Evolutionary conservation across 1,140 invertebrate species (phyloP), one percentile per base, ranked within the genome.

Genomic region (Melitaea cinxia): DNA sequence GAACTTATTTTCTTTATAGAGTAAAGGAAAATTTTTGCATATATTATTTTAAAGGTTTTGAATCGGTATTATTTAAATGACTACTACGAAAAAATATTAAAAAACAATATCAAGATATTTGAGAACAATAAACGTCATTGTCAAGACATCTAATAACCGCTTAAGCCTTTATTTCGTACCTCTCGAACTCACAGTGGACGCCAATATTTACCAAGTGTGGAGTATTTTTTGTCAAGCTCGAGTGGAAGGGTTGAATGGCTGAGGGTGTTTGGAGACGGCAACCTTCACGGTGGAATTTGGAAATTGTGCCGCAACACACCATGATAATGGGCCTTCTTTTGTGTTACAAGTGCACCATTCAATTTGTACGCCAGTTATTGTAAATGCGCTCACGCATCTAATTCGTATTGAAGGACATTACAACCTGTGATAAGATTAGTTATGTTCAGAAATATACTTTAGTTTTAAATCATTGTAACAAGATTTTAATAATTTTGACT

Each of bases 171-270:
- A 30, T 65, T 37, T 73, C 70, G 30, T 0, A 65, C 75, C 75
- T 76, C 15, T 45, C 61, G 10, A 21, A 21, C 53, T 65, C 53
- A 81, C 73, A 74, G 77, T 85, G 80, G 73, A 82, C 78, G 77
- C 72, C 77, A 89, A 89, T 88, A 89, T 88, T 89, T 79, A 87
- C 87, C 61, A 65, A 85, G 78, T 72, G 78, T 81, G 77, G 78
- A 86, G 84, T 89, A 89, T 88, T 88, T 89, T 89, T 89, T 88
- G 87, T 89, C 82, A 85, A 78, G 85, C 83, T 78, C 78, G 73
- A 84, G 80, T 83, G 77, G 81, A 87, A 88, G 87, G 87, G 87
- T 88, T 89, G 87, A 89, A 89, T 87, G 84, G 85, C 77, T 84
- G 80, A 82, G 79, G 82, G 83, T 88, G 82, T 89, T 88, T 85